phyloP scores from a whole-genome alignment of 2,797 vertebrate genomes.

The Leptoclinus maculatus region DNA sequence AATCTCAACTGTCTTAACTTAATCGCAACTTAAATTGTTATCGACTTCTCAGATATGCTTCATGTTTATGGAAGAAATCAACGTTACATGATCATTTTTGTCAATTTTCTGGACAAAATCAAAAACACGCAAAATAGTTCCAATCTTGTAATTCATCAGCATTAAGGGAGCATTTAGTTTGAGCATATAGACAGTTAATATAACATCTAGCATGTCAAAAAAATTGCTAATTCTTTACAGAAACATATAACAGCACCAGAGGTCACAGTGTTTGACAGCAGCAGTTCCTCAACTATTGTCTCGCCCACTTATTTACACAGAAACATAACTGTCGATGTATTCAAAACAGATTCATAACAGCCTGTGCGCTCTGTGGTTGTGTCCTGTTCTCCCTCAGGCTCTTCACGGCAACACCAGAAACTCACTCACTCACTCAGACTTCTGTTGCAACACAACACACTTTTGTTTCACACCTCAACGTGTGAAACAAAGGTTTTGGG shows the following conservation, averaged over 20 bases:
- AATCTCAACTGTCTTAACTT: neutral
- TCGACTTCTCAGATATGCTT: neutral
- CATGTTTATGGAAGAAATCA: neutral
- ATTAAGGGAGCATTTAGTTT: neutral
- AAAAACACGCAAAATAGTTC: neutral
- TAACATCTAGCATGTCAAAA: neutral
- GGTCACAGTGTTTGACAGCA: neutral
- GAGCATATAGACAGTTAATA: neutral
- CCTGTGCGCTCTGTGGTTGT: neutral
- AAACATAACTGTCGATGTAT: constrained; percentile 35
- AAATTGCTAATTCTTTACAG: neutral
- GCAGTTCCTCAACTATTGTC: neutral
- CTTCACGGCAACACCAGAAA: neutral
- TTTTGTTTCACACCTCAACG: no score
- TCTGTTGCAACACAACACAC: neutral
- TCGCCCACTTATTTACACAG: constrained; percentile 23
- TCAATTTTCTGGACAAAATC: neutral
- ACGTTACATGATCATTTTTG: neutral
- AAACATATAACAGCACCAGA: neutral
- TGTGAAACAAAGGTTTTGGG: neutral
- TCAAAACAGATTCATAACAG: constrained; percentile 35
- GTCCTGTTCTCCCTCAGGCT: constrained; percentile 19
- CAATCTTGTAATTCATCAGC: neutral
- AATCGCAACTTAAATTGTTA: neutral
- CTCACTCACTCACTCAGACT: neutral